Base-by-base conservation (phyloP, 2,888 invertebrate species). In the Anthrax anthrax region DNA sequence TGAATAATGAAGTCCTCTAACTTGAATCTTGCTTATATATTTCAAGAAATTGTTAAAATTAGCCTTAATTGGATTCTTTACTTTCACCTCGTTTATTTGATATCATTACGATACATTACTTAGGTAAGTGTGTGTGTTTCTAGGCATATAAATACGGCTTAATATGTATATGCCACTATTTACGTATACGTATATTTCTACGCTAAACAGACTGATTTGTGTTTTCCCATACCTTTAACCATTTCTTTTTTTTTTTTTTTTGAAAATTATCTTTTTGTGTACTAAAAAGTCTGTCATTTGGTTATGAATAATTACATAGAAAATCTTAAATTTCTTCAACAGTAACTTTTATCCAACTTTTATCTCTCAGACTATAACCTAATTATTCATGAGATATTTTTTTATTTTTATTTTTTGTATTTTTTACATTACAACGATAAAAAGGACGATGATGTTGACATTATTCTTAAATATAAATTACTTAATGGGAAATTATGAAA, bases 41-140 rank as follows among this genome's bases (percentile, higher is more conserved):
- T 40, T 41, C 18, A 37, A 18, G 41, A 47, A 47, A 47, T 47
- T 47, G 47, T 39, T 29, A 37, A 46, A 50, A 50, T 50, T 50
- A 50, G 50, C 34, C 39, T 41, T 50, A 50, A 50, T 50, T 50
- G 50, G 50, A 50, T 50, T 50, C 13, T 32, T 41, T 46, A 12
- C 29, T 32, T 32, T 32, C 23, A 23, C 23, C 4, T n/a, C n/a
- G n/a, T n/a, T n/a, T n/a, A n/a, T n/a, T n/a, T 23, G 5, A 23
- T 23, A 23, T 23, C 23, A 23, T 23, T 23, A 23, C 8, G 5
- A 23, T 23, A 23, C n/a, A n/a, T n/a, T n/a, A n/a, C n/a, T n/a
- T n/a, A n/a, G n/a, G n/a, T n/a, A n/a, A n/a, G n/a, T n/a, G n/a
- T n/a, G n/a, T n/a, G n/a, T n/a, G n/a, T n/a, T n/a, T n/a, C n/a